These are phyloP conservation scores for Chauna torquata DNA, from an alignment of 2,113 vertebrate genomes.

Conservation along the genomic window DNA sequence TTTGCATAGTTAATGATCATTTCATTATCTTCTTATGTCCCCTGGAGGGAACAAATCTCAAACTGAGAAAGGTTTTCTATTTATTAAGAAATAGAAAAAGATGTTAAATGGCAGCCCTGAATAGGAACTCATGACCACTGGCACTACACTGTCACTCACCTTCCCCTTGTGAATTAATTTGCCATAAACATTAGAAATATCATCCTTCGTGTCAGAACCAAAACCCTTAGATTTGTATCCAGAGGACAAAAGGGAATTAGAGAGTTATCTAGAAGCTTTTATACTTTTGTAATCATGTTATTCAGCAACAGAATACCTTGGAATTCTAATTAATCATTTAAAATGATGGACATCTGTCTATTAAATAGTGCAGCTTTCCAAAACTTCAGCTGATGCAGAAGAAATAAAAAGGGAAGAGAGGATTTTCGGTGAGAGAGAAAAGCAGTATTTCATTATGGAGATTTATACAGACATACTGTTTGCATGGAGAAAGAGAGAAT, in stretches of 20 bases:
- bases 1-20: not conserved
- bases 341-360: slow-evolving; percentile 21
- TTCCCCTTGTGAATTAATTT: slow-evolving; percentile 67
- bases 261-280: not conserved
- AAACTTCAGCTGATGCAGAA: slow-evolving; percentile 38
- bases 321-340: slow-evolving; percentile 33
- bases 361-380: slow-evolving; percentile 32
- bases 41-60: slow-evolving; percentile 6
- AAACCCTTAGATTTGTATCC: slow-evolving; percentile 41
- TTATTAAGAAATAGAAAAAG: slow-evolving; percentile 57
- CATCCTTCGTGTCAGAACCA: slow-evolving; percentile 45
- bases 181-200: slow-evolving; percentile 58
- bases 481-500: not conserved
- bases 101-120: slow-evolving; percentile 44
- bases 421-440: not conserved
- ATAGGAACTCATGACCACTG: slow-evolving; percentile 36
- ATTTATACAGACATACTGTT: not conserved
- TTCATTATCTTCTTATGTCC: not conserved
- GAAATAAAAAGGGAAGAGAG: not conserved
- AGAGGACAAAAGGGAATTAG: slow-evolving; percentile 34
- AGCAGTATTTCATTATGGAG: not conserved
- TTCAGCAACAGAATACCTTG: not conserved
- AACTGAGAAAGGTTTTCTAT: slow-evolving; percentile 29
- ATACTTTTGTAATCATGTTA: slow-evolving; percentile 5
- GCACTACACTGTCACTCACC: slow-evolving; percentile 45